phyloP scores from a whole-genome alignment of 2,113 vertebrate genomes.

The Ammodramus savannarum region DNA sequence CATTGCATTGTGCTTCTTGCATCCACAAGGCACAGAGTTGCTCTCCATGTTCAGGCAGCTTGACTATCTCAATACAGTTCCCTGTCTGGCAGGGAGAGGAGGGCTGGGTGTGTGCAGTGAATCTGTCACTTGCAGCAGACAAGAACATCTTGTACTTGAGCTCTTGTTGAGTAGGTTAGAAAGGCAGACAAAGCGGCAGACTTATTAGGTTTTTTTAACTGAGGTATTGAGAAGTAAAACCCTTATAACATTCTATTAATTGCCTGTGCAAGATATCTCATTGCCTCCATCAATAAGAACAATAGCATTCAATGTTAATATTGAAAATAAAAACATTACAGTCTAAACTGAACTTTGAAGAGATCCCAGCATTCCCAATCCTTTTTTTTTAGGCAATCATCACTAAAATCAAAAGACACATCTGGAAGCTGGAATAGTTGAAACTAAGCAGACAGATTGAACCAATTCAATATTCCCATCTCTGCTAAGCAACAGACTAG shows the following conservation, averaged over 20 bases:
- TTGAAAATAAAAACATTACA: not conserved
- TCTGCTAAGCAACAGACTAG: not conserved
- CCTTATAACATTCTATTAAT: not conserved
- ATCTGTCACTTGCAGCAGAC: constrained; percentile 31
- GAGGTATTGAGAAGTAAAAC: not conserved
- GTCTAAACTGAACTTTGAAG: not conserved
- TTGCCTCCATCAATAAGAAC: not conserved
- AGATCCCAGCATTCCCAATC: not conserved
- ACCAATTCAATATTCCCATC: not conserved
- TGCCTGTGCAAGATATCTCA: not conserved
- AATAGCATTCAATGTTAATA: not conserved
- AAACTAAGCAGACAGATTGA: not conserved
- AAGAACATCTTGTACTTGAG: constrained; percentile 61
- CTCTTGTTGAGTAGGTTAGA: constrained; percentile 39
- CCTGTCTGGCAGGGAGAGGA: not conserved
- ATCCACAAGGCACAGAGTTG: not conserved
- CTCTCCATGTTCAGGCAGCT: not conserved
- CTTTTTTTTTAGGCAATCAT: not conserved
- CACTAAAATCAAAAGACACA: not conserved
- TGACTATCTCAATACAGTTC: not conserved
- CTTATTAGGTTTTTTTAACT: not conserved
- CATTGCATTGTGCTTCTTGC: not conserved
- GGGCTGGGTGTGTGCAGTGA: not conserved
- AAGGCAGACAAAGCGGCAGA: constrained; percentile 25
- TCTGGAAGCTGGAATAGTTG: not conserved